Conservation (phyloP, 2,888 invertebrate species). For the Zygaena filipendulae region DNA sequence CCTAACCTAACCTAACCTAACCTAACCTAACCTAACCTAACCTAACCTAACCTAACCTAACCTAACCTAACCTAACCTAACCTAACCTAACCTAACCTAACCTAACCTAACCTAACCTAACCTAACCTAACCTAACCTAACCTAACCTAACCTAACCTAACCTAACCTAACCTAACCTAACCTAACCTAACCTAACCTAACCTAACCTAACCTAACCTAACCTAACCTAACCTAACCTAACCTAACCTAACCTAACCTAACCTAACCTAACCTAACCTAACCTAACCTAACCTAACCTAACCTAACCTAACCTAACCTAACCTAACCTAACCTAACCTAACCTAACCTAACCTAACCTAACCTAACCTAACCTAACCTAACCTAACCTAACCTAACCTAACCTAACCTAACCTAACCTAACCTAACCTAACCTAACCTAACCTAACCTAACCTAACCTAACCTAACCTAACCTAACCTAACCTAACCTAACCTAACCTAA, state of each 20-base stretch:
- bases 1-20: no score
- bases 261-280: slow-evolving; percentile 7
- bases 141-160: slow-evolving; percentile 11
- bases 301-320: slow-evolving; percentile 10
- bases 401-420: slow-evolving; percentile 14
- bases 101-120: slow-evolving; percentile 11
- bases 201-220: slow-evolving; percentile 13
- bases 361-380: slow-evolving; percentile 12
- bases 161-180: slow-evolving; percentile 9
- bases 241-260: slow-evolving; percentile 6
- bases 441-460: slow-evolving; percentile 16
- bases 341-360: slow-evolving; percentile 6
- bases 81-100: slow-evolving; percentile 9
- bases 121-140: slow-evolving; percentile 11
- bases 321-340: slow-evolving; percentile 7
- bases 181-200: slow-evolving; percentile 11
- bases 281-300: slow-evolving; percentile 8
- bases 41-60: slow-evolving; percentile 12
- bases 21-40: slow-evolving; percentile 12
- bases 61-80: slow-evolving; percentile 9
- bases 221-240: slow-evolving; percentile 11
- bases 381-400: slow-evolving; percentile 14
- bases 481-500: slow-evolving; percentile 15
- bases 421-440: slow-evolving; percentile 13
- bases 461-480: slow-evolving; percentile 15